Base-by-base conservation (phyloP, 2,113 vertebrate genomes). In the Mesocricetus auratus region DNA sequence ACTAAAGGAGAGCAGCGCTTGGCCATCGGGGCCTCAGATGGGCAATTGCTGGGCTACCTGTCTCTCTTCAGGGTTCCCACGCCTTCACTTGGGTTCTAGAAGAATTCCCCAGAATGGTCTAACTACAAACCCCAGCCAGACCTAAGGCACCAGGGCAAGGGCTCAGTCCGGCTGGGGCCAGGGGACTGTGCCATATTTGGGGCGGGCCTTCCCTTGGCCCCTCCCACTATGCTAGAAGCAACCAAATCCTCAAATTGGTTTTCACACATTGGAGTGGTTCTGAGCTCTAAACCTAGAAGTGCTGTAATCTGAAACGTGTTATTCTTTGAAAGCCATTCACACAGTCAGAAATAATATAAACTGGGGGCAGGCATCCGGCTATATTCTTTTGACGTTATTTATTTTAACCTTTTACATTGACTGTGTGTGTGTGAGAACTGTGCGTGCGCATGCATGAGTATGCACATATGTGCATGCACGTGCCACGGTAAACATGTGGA, bases 311-410 rank as follows among this genome's bases (percentile, higher is more conserved):
- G 13, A 64, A 50, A 64, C 19, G 56, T 26, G 42, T 50, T 24
- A 66, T 17, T 47, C 58, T 85, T 17, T 86, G 58, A 69, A 42
- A 13, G 36, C 71, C 58, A n/a, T 10, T 9, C 64, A 19, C 31
- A 74, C 33, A 50, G 33, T 85, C 71, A 89, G 64, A 68, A 36
- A 78, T 85, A 93, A 75, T 53, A 79, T 86, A 93, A 78, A 56
- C 50, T 7, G 19, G n/a, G 36, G 83, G 90, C 66, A 7, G 95
- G 96, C 74, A 86, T 6, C 94, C 93, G 64, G 82, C 81, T 53
- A 33, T 50, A 78, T 78, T 78, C 31, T 53, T 78, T 53, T 78
- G 50, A 78, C 29, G 12, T 26, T 75, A 45, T 31, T 66, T 31
- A 66, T 78, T 78, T 77, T 77, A 47, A 50, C 29, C 47, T 50